phyloP scores from a whole-genome alignment of 37 sponge, comb jelly and placozoan genomes.

The Amphimedon queenslandica region DNA sequence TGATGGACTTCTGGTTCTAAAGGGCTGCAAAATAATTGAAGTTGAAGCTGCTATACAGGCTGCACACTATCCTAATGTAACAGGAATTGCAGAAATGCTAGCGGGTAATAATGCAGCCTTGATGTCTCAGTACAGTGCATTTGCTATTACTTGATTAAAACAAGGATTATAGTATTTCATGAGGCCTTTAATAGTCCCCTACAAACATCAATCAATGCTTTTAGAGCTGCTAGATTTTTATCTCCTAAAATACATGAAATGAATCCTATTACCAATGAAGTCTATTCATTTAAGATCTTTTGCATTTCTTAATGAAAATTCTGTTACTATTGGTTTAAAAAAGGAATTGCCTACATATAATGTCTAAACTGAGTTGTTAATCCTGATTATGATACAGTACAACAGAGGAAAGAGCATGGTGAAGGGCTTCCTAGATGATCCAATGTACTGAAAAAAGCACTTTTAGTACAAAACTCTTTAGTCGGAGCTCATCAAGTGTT shows the following conservation, averaged over 20 bases:
- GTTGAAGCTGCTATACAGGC: neutral
- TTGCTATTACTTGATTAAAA: constrained; percentile 7
- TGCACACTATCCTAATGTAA: constrained; percentile 18
- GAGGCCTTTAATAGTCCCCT: neutral
- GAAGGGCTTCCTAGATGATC: neutral
- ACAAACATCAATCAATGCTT: constrained; percentile 4
- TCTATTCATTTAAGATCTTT: constrained; percentile 1
- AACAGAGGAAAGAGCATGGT: neutral
- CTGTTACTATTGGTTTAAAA: neutral
- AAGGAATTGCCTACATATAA: constrained; percentile 11
- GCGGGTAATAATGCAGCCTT: neutral
- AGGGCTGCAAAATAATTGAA: too few species aligned
- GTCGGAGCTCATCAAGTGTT: constrained; percentile 12
- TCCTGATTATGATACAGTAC: neutral
- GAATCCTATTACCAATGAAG: neutral
- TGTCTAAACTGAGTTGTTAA: neutral
- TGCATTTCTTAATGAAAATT: constrained; percentile 2
- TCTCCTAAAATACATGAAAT: neutral
- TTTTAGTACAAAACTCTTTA: constrained; percentile 7
- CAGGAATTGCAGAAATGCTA: neutral
- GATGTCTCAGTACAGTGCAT: neutral
- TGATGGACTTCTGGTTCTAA: too few species aligned
- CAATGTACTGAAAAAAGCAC: neutral
- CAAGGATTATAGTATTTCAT: constrained; percentile 7
- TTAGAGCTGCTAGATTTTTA: constrained; percentile 15